These are phyloP conservation scores for Thalpophila matura DNA, from an alignment of 2,888 invertebrate species.

Conservation along the genomic window DNA sequence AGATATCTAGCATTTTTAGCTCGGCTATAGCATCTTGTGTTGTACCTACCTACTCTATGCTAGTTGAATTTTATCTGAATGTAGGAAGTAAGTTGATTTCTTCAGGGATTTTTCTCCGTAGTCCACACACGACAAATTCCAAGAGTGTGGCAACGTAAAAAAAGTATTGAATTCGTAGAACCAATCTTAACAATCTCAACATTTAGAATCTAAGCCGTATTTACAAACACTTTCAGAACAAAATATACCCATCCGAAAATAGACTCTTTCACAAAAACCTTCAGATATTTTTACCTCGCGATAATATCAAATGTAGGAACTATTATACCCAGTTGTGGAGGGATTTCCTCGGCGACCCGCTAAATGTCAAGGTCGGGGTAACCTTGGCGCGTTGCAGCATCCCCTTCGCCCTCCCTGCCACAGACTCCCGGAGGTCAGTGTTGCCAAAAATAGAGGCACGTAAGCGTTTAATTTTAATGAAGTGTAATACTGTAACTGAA, in stretches of 20 bases:
- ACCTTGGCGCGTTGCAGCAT: conserved; percentile 75
- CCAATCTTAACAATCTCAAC: neutral
- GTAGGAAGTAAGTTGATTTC: conserved; percentile 13
- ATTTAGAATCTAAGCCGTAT: too few species aligned
- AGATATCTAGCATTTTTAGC: neutral
- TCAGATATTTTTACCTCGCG: neutral
- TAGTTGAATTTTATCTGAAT: neutral
- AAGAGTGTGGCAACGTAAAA: too few species aligned
- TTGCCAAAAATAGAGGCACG: conserved; percentile 48
- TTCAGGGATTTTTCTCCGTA: conserved; percentile 5
- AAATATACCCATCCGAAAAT: neutral
- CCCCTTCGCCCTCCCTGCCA: conserved; percentile 37
- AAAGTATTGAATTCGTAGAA: neutral
- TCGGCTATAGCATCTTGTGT: too few species aligned
- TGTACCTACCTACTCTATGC: neutral
- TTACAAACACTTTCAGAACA: neutral
- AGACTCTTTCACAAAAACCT: conserved; percentile 2
- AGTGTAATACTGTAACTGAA: neutral
- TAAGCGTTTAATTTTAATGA: conserved; percentile 32
- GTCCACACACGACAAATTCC: neutral
- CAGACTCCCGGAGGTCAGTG: conserved; percentile 21
- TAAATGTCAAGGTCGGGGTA: conserved; percentile 71
- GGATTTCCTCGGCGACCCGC: conserved; percentile 50
- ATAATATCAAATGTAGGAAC: neutral
- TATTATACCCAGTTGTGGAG: conserved; percentile 7